Evolutionary conservation across 2,113 vertebrate species (phyloP).

Genomic region (Lycaon pictus): DNA sequence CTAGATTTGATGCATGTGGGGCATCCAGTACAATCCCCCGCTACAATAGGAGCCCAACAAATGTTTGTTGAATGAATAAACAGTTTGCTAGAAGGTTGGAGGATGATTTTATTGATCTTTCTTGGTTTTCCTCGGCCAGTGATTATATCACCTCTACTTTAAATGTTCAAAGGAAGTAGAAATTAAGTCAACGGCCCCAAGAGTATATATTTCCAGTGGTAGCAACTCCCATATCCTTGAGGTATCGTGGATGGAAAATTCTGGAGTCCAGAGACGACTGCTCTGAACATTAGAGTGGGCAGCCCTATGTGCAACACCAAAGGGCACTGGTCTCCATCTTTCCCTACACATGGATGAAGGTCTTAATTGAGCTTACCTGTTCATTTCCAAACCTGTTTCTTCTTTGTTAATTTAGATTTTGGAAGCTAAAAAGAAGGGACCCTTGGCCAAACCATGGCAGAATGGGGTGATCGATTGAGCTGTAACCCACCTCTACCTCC

Average conservation of each 20-base stretch:
- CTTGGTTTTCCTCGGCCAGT: background rate
- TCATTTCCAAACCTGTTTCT: background rate
- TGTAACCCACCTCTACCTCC: background rate
- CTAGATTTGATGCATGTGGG: background rate
- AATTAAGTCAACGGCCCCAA: background rate
- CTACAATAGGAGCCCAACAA: background rate
- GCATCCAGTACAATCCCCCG: background rate
- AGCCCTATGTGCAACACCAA: background rate
- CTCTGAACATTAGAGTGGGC: background rate
- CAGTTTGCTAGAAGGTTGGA: background rate
- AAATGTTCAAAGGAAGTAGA: background rate
- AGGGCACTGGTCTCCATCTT: background rate
- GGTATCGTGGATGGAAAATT: background rate
- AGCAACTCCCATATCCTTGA: background rate
- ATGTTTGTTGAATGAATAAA: conserved; percentile 10
- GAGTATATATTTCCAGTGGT: background rate
- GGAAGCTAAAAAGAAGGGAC: background rate
- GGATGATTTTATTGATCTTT: background rate
- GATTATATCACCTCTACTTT: background rate
- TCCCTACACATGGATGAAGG: background rate
- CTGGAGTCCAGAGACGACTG: background rate
- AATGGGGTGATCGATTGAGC: background rate
- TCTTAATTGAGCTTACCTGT: background rate
- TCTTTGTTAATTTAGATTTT: conserved; percentile 2
- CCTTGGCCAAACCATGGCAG: background rate